These are phyloP conservation scores for Euclidia mi DNA, from an alignment of 2,888 invertebrate genomes.

Conservation along the genomic window DNA sequence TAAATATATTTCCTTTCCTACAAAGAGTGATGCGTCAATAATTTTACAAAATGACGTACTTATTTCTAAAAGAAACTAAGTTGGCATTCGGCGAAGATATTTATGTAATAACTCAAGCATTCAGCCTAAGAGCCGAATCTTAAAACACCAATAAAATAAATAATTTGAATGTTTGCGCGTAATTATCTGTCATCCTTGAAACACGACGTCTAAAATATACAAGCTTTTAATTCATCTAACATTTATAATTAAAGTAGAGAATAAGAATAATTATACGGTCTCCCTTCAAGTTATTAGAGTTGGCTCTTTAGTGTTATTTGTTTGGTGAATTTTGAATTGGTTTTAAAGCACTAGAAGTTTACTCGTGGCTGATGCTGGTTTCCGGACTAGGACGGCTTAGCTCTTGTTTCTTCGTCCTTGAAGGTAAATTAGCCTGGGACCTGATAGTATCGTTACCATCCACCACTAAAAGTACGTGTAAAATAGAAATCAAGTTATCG, in stretches of 20 bases:
- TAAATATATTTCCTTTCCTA: background rate
- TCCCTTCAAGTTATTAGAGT: background rate
- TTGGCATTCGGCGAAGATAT: background rate
- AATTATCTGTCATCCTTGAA: conserved; percentile 1
- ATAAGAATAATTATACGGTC: conserved; percentile 14
- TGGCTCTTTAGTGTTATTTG: background rate
- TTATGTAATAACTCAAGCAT: background rate
- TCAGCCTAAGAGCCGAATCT: background rate
- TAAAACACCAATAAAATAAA: background rate
- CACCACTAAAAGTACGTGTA: too few relatives aligned
- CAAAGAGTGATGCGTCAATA: too few relatives aligned
- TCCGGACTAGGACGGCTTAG: too few relatives aligned
- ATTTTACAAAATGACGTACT: background rate
- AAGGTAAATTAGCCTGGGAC: too few relatives aligned
- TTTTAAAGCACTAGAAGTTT: background rate
- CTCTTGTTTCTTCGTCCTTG: too few relatives aligned
- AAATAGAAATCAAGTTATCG: too few relatives aligned
- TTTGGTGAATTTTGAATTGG: background rate
- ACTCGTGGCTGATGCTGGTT: too few relatives aligned
- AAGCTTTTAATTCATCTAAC: conserved; percentile 10
- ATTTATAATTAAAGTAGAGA: conserved; percentile 16
- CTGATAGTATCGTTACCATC: too few relatives aligned
- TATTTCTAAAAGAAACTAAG: background rate
- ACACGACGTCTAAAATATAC: conserved; percentile 11
- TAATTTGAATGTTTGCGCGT: background rate